Conservation (phyloP, 2,113 vertebrate species). For the Camelus dromedarius region DNA sequence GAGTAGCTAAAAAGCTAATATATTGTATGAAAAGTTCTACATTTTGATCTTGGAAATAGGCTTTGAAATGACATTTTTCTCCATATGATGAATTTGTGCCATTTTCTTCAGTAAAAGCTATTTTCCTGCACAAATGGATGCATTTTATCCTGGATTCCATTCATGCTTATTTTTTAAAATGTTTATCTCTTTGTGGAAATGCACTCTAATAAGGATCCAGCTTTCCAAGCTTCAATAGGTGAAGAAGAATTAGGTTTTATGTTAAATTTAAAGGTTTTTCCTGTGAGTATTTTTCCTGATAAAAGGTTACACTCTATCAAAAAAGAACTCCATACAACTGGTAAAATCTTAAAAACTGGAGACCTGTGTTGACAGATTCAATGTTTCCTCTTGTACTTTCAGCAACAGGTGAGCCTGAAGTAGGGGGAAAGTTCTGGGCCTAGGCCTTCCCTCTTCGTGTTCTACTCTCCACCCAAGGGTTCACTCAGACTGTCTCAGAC, state of each 20-base stretch:
- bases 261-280: constrained; percentile 78
- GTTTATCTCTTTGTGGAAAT: constrained; percentile 83
- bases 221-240: constrained; percentile 73
- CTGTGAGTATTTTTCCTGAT: constrained; percentile 68
- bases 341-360: constrained; percentile 69
- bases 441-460: neutral
- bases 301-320: constrained; percentile 70
- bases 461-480: neutral
- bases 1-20: constrained; percentile 73
- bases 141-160: constrained; percentile 81
- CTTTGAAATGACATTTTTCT: constrained; percentile 80
- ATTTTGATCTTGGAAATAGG: constrained; percentile 72
- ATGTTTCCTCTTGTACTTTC: neutral
- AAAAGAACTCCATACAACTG: constrained; percentile 58
- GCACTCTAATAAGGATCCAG: constrained; percentile 81
- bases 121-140: constrained; percentile 81
- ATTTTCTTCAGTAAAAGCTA: constrained; percentile 83
- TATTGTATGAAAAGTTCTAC: constrained; percentile 71
- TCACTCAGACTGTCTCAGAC: neutral
- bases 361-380: constrained; percentile 24
- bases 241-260: constrained; percentile 77
- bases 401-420: neutral
- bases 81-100: constrained; percentile 77
- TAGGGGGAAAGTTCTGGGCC: neutral
- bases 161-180: constrained; percentile 83